Base-by-base conservation (phyloP, 2,113 vertebrate species). In the Sula dactylatra region DNA sequence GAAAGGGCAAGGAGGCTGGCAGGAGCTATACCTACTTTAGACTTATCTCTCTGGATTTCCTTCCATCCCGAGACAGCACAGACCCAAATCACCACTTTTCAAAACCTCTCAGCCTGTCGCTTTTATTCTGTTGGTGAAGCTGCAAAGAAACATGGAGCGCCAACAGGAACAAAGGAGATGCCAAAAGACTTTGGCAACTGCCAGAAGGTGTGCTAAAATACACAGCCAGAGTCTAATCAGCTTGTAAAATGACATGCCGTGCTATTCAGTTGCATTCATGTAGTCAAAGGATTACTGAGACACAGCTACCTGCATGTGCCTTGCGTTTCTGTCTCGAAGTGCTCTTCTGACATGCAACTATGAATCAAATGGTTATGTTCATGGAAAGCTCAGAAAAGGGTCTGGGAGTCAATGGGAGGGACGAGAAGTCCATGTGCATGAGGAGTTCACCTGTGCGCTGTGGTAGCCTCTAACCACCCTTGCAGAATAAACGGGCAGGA, bases 351-450 rank as follows among this genome's bases (percentile, higher is more conserved):
- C 20, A 9, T 5, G 5, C n/a, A 40, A 44, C 40, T 27, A 34
- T 2, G 4, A 58, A 77, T 58, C 89, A 81, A 59, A 65, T 1
- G 34, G 16, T 36, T 61, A 4, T 10, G 5, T n/a, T 47, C 25
- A 38, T 4, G 56, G 42, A 42, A 86, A 74, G 18, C 50, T 50
- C 3, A 18, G 55, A 27, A 73, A 38, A 61, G 13, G 44, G 17
- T 13, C 72, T 29, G 36, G 36, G 26, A 59, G 38, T 55, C 16
- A 21, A 2, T 3, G 26, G 22, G 6, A 73, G 6, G 34, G 64
- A 69, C 47, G 54, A 42, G 47, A 79, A 56, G 27, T 40, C 10
- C 34, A 15, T 0, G 1, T 22, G 31, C 0, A 1, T 36, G 34
- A 73, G 22, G 27, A 74, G 15, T 40, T 59, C 17, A 58, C 26